These are phyloP conservation scores for Diadumene lineata DNA, from an alignment of 92 coral and sea anemone genomes.

Conservation along the genomic window DNA sequence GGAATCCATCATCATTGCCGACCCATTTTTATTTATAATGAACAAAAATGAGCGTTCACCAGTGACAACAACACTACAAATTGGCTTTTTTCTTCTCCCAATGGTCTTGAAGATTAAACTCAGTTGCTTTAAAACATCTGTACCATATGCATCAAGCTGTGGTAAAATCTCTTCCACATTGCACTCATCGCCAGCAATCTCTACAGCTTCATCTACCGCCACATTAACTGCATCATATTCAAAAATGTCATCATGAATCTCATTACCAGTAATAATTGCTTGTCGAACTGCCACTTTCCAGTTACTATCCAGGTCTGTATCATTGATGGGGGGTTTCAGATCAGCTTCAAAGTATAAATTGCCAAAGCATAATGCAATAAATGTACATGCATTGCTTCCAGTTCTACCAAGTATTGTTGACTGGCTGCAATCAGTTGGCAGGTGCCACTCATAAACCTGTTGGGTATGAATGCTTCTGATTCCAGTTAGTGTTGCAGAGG, in stretches of 20 bases:
- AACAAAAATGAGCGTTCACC: background rate
- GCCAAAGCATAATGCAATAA: background rate
- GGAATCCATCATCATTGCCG: background rate
- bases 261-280: background rate
- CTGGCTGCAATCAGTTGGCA: background rate
- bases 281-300: background rate
- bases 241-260: background rate
- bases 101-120: background rate
- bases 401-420: background rate
- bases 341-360: background rate
- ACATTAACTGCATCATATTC: background rate
- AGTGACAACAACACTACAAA: background rate
- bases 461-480: background rate
- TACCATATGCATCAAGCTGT: background rate
- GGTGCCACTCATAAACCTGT: background rate
- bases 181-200: background rate
- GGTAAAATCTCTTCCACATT: background rate
- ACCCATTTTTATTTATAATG: background rate
- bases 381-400: background rate
- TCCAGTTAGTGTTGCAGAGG: background rate
- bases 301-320: background rate
- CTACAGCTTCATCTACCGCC: background rate
- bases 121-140: background rate
- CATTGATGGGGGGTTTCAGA: background rate
- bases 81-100: background rate